These are phyloP conservation scores for Melanerpes aurifrons DNA, from an alignment of 2,113 vertebrate genomes.

Conservation along the genomic window DNA sequence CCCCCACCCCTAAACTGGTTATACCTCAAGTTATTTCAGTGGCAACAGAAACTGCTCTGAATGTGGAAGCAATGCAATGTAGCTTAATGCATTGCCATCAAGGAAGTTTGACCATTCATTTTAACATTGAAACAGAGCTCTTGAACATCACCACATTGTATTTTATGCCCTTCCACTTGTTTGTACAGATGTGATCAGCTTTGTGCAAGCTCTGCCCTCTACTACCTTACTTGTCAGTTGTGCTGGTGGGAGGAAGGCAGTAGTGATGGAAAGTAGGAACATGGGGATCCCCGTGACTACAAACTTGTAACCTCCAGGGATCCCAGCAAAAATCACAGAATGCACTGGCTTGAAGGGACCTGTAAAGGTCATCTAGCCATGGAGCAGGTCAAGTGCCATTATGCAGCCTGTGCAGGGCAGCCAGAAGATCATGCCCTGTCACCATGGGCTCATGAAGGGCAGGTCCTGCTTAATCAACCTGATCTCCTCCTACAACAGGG, in stretches of 20 bases:
- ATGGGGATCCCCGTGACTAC: accelerated
- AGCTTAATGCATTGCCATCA: background rate
- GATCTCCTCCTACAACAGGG: too few relatives aligned
- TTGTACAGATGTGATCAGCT: background rate
- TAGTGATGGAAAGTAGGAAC: background rate
- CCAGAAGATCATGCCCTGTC: too few relatives aligned
- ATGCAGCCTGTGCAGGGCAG: too few relatives aligned
- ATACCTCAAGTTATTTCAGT: background rate
- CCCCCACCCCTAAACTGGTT: background rate
- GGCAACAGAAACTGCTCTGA: background rate
- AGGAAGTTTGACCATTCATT: background rate
- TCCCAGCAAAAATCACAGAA: background rate
- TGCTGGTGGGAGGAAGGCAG: background rate
- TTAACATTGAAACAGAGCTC: background rate
- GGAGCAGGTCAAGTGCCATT: too few relatives aligned
- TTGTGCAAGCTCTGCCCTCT: background rate
- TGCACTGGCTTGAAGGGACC: too few relatives aligned
- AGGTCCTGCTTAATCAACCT: too few relatives aligned
- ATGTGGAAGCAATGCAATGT: accelerated
- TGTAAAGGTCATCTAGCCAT: too few relatives aligned
- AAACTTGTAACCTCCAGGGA: background rate
- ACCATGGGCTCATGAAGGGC: too few relatives aligned
- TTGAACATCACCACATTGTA: background rate
- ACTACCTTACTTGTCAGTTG: background rate
- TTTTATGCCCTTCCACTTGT: background rate